Conservation (phyloP, 2,888 invertebrate species). For the Chrysomela aeneicollis region DNA sequence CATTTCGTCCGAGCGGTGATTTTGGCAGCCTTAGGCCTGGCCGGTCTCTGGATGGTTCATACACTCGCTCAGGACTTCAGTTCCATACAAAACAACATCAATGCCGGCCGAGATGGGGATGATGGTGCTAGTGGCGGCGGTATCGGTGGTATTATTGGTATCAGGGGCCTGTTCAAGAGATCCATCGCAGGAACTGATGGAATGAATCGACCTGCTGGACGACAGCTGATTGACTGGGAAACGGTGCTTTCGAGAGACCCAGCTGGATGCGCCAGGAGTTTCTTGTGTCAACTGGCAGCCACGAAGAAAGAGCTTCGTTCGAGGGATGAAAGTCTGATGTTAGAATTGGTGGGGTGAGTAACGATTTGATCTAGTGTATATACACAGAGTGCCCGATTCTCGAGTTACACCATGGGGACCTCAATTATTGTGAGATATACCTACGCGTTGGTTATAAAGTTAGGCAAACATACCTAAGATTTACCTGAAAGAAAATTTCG, state of each 20-base stretch:
- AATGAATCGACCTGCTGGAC: conserved; percentile 2
- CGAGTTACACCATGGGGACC: too few species aligned
- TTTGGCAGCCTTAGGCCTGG: conserved; percentile 60
- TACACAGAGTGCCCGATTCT: too few species aligned
- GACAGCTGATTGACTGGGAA: conserved; percentile 56
- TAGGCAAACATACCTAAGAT: too few species aligned
- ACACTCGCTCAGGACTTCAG: conserved; percentile 61
- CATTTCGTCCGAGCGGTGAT: conserved; percentile 59
- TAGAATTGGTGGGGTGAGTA: conserved; percentile 53
- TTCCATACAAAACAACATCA: conserved; percentile 48
- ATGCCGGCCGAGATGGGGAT: conserved; percentile 13
- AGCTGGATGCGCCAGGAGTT: conserved; percentile 61
- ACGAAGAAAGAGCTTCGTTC: conserved; percentile 49
- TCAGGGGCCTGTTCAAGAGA: conserved; percentile 32
- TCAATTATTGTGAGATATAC: too few species aligned
- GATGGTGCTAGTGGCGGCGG: conserved; percentile 21
- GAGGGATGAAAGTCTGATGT: conserved; percentile 52
- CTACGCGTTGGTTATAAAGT: too few species aligned
- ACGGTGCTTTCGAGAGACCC: conserved; percentile 58
- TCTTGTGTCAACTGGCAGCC: conserved; percentile 60
- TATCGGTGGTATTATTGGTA: not conserved
- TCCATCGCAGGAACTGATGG: conserved; percentile 13
- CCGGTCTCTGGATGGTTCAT: conserved; percentile 62
- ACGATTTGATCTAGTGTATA: too few species aligned
- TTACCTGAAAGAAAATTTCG: too few species aligned